phyloP scores from a whole-genome alignment of 2,888 invertebrate species.

The Gnatocerus cornutus region DNA sequence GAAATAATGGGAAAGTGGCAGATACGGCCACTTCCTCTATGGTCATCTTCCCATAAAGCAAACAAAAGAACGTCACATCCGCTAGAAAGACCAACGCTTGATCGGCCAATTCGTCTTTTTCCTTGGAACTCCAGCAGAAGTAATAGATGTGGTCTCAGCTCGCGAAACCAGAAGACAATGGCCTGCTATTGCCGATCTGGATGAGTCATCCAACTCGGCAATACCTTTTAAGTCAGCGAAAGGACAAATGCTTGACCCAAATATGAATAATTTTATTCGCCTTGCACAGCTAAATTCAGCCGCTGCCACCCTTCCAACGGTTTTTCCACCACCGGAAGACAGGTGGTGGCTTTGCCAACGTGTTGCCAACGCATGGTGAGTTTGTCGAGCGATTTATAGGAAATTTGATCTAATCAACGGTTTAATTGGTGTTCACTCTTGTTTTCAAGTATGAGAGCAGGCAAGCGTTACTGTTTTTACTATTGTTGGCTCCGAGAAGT shows the following conservation, averaged over 20 bases:
- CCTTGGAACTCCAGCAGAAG: not conserved
- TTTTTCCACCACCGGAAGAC: too few relatives aligned
- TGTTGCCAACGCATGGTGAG: too few relatives aligned
- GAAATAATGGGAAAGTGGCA: slow-evolving; percentile 40
- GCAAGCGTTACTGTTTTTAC: too few relatives aligned
- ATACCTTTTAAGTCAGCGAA: slow-evolving; percentile 21
- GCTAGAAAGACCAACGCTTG: slow-evolving; percentile 32
- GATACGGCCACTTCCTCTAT: slow-evolving; percentile 41
- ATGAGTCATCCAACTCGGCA: slow-evolving; percentile 46
- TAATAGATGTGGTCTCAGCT: slow-evolving; percentile 34
- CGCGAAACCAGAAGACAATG: slow-evolving; percentile 47
- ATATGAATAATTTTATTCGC: not conserved
- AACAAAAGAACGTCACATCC: slow-evolving; percentile 47
- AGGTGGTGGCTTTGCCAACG: too few relatives aligned
- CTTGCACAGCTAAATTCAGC: not conserved
- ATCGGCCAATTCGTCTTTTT: slow-evolving; percentile 36
- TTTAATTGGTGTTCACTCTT: too few relatives aligned
- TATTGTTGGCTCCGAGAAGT: too few relatives aligned
- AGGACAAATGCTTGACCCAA: slow-evolving; percentile 4
- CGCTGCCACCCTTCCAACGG: too few relatives aligned
- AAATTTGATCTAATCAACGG: too few relatives aligned
- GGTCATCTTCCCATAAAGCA: slow-evolving; percentile 49
- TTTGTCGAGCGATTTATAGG: too few relatives aligned
- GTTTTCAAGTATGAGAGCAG: too few relatives aligned
- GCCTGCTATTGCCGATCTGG: slow-evolving; percentile 42